Conservation (phyloP, 2,113 vertebrate species). For the Myiozetetes cayanensis region DNA sequence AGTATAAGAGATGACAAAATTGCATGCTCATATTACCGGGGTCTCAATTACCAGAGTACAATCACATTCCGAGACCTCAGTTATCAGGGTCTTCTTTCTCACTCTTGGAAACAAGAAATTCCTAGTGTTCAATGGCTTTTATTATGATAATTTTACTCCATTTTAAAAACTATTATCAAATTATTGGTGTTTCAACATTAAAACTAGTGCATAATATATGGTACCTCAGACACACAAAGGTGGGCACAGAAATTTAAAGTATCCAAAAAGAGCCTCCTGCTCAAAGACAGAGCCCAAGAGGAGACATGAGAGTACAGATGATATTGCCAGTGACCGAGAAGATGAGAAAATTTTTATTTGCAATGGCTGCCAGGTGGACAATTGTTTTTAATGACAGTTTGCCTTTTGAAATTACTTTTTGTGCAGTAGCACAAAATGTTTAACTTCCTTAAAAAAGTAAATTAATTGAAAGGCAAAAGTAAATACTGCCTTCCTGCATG, state of each 20-base stretch:
- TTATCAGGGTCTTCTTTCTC: not conserved
- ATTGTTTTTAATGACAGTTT: not conserved
- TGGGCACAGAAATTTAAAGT: accelerated
- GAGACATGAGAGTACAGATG: not conserved
- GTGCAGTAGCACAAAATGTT: not conserved
- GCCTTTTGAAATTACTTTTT: not conserved
- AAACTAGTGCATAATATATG: not conserved
- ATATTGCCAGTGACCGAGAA: not conserved
- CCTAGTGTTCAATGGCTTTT: not conserved
- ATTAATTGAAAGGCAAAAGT: not conserved
- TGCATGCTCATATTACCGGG: not conserved
- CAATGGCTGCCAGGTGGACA: not conserved
- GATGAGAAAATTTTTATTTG: not conserved
- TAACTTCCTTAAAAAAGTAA: not conserved
- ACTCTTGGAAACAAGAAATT: not conserved
- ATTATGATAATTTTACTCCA: not conserved
- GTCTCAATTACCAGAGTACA: not conserved
- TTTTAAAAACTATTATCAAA: not conserved
- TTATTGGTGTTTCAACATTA: not conserved
- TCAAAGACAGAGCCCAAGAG: not conserved
- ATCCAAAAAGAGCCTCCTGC: not conserved
- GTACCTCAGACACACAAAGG: not conserved
- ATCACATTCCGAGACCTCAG: not conserved
- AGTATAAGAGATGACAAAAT: not conserved
- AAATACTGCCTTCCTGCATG: not conserved